Evolutionary conservation across 2,113 vertebrate species (phyloP), one percentile per base, ranked within the genome.

Genomic region (Dissostichus mawsoni): DNA sequence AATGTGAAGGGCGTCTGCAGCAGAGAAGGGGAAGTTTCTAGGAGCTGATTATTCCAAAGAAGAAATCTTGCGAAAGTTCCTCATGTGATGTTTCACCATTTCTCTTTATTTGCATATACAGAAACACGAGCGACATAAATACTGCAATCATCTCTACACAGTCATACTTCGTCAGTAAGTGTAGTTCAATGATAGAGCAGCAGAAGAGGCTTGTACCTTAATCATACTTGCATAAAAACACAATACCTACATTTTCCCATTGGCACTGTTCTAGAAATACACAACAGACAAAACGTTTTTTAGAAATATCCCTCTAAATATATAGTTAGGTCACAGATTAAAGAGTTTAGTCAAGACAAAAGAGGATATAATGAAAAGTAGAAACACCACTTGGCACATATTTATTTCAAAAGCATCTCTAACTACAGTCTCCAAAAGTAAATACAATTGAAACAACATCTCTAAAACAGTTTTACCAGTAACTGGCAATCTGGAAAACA

Each of bases 1-100:
- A n/a, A 36, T 61, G 7, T 25, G 13, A 36, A 5, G 18, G 50
- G 25, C 50, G n/a, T 41, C 36, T 41, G 14, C 11, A n/a, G 16
- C 20, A 23, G 29, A 72, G 61, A 62, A 66, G 33, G 41, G 61
- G 69, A 87, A 82, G 52, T 44, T 3, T 11, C 4, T 20, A 63
- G 68, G 50, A 68, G 45, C 2, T 48, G 23, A 70, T 78, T 83
- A 78, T 78, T 63, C 1, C 9, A 45, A 1, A 2, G 18, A 36
- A 41, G 57, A 11, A 61, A 67, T 41, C 36, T 41, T 8, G 36
- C 36, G 20, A 57, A 55, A 73, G 53, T 53, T 75, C 44, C 65
- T 25, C 36, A 25, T 74, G 36, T 41, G 36, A 50, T 33, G 29
- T 47, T 72, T 72, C 50, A 36, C 56, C 64, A 45, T 57, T 5